Evolutionary conservation across 1,140 invertebrate species (phyloP).

Genomic region (Idris sp.): DNA sequence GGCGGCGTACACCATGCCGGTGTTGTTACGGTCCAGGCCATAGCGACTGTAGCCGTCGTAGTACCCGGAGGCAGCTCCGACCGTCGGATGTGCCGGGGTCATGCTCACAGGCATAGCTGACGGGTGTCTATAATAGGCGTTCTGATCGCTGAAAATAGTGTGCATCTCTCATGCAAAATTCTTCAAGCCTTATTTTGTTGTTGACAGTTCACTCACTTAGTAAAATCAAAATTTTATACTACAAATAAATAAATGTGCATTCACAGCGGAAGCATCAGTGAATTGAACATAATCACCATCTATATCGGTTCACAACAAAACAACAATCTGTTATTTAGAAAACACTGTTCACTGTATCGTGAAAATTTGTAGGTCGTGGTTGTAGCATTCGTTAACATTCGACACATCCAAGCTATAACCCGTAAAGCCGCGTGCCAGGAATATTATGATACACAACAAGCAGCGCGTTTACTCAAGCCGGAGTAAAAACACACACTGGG

Average conservation of each 20-base stretch:
- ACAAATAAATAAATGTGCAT: no score
- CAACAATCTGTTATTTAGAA: slow-evolving; percentile 43
- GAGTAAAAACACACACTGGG: slow-evolving; percentile 78
- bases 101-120: slow-evolving; percentile 74
- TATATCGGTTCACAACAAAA: slow-evolving; percentile 22
- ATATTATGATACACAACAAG: slow-evolving; percentile 79
- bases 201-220: no score
- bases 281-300: no score
- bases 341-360: slow-evolving; percentile 34
- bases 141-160: slow-evolving; percentile 91
- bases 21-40: slow-evolving; percentile 70
- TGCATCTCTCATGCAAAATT: slow-evolving; percentile 81
- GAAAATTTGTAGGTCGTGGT: slow-evolving; percentile 52
- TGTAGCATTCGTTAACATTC: slow-evolving; percentile 29
- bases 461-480: slow-evolving; percentile 76
- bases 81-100: slow-evolving; percentile 72
- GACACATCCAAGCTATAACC: slow-evolving; percentile 62
- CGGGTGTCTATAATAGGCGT: slow-evolving; percentile 82
- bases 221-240: no score
- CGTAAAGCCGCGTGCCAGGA: slow-evolving; percentile 70
- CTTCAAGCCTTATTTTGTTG: no score
- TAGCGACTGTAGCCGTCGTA: slow-evolving; percentile 62
- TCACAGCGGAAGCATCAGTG: no score
- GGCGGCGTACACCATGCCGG: slow-evolving; percentile 78
- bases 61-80: slow-evolving; percentile 71